Evolutionary conservation across 2,113 vertebrate species (phyloP), one percentile per base, ranked within the genome.

Genomic region (Cheilinus undulatus): DNA sequence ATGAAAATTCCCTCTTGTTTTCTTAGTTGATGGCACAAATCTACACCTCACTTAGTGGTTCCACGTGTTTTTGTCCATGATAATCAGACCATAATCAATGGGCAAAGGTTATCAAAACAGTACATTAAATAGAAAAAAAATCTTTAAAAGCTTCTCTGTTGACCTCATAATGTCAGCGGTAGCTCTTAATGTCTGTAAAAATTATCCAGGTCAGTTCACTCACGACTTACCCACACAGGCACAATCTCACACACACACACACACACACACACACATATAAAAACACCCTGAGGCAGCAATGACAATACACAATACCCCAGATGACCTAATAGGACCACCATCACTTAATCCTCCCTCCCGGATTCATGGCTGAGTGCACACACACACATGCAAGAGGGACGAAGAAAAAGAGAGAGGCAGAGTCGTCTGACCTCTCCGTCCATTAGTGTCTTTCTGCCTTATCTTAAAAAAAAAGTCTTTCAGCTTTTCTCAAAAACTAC

Each of bases 281-380:
- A 68, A 78, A 73, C 15, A 36, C 73, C 87, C 85, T 71, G 60
- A 72, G 84, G 87, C 86, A 52, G 64, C 68, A 73, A 53, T 74
- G 84, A 82, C 85, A 83, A 91, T 82, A 85, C 78, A 91, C 85
- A 89, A 87, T 85, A 80, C 63, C 56, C 74, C 40, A 73, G 69
- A 84, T 88, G 89, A 90, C 88, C 91, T 79, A 90, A 87, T 85
- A 82, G 85, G 86, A 86, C 84, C 84, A 86, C 76, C 81, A 74
- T 73, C 76, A 73, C 82, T 89, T 87, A 80, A 84, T 85, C 84
- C 82, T 74, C 69, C 66, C 24, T 70, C 69, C 54, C 30, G 50
- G 65, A 80, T 53, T 51, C 78, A 80, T 28, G 52, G 69, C 32
- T 73, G 69, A 76, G 57, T 1, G 72, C 69, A 66, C 83, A 48